Evolutionary conservation across 1,140 invertebrate species (phyloP).

Genomic region (Thalassaphorura encarpata): DNA sequence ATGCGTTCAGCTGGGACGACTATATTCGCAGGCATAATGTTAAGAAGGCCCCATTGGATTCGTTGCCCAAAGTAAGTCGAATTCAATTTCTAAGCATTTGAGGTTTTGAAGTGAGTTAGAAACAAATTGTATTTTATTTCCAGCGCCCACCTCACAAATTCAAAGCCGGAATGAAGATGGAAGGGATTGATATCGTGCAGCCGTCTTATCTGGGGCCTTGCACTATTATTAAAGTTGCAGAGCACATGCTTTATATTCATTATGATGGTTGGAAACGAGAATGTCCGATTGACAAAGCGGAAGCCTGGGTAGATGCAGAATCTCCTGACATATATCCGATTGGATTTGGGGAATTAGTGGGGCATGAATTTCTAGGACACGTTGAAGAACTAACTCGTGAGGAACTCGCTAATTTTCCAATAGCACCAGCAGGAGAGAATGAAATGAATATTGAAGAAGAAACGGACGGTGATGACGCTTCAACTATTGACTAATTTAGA

Average conservation of each 20-base stretch:
- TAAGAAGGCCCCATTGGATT: constrained; percentile 58
- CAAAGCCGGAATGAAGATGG: constrained; percentile 17
- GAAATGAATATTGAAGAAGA: too few relatives aligned
- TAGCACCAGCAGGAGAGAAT: too few relatives aligned
- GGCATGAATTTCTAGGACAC: constrained; percentile 5
- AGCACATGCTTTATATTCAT: constrained; percentile 9
- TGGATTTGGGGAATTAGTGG: constrained; percentile 21
- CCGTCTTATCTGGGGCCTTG: constrained; percentile 12
- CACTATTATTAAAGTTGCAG: constrained; percentile 7
- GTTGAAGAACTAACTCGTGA: too few relatives aligned
- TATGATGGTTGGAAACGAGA: constrained; percentile 20
- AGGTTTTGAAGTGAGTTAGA: too few relatives aligned
- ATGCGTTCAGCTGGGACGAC: constrained; percentile 69
- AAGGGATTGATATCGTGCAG: constrained; percentile 8
- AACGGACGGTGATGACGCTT: too few relatives aligned
- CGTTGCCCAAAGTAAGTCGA: constrained; percentile 31
- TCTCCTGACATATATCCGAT: constrained; percentile 23
- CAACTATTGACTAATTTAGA: too few relatives aligned
- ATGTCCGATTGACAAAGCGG: background rate
- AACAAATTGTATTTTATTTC: background rate
- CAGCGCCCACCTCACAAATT: constrained; percentile 8
- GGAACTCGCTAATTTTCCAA: too few relatives aligned
- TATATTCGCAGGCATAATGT: constrained; percentile 57
- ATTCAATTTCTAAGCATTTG: background rate
- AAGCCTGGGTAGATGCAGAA: constrained; percentile 16